Conservation (phyloP, 2,888 invertebrate genomes). For the Sesia bembeciformis region DNA sequence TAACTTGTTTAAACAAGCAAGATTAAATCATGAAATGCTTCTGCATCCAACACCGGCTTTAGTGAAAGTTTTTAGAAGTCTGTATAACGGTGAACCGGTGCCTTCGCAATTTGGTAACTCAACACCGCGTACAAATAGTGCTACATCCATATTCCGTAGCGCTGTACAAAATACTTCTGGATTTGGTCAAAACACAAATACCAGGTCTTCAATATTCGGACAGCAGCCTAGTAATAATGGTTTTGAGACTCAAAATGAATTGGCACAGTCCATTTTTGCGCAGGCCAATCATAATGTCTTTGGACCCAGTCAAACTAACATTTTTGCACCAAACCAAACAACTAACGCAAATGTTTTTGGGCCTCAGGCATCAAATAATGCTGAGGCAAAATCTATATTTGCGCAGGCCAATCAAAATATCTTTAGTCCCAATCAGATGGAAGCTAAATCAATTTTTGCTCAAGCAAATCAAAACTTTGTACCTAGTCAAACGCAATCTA, state of each 20-base stretch:
- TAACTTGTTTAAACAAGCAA: constrained; percentile 33
- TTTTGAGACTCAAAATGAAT: constrained; percentile 13
- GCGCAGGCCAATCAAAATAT: constrained; percentile 1
- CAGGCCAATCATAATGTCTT: constrained; percentile 33
- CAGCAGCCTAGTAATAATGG: constrained; percentile 11
- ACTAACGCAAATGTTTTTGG: constrained; percentile 9
- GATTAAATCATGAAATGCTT: constrained; percentile 38
- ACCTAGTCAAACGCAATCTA: constrained; percentile 11
- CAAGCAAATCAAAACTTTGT: constrained; percentile 14
- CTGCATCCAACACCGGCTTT: constrained; percentile 30
- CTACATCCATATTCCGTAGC: constrained; percentile 44
- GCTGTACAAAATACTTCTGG: constrained; percentile 29
- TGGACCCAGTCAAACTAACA: constrained; percentile 4
- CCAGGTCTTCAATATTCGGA: constrained; percentile 12
- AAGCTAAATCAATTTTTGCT: constrained; percentile 20
- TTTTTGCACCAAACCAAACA: neutral
- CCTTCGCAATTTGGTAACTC: constrained; percentile 27
- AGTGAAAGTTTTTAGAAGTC: constrained; percentile 30
- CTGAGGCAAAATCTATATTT: neutral
- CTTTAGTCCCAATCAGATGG: neutral
- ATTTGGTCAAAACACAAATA: constrained; percentile 16
- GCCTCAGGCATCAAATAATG: neutral
- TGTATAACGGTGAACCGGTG: constrained; percentile 41
- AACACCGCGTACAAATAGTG: constrained; percentile 16
- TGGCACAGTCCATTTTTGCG: constrained; percentile 38